Evolutionary conservation across 35 echinoderm and acorn worm genomes (phyloP).

Genomic region (Chiridota heheva): DNA sequence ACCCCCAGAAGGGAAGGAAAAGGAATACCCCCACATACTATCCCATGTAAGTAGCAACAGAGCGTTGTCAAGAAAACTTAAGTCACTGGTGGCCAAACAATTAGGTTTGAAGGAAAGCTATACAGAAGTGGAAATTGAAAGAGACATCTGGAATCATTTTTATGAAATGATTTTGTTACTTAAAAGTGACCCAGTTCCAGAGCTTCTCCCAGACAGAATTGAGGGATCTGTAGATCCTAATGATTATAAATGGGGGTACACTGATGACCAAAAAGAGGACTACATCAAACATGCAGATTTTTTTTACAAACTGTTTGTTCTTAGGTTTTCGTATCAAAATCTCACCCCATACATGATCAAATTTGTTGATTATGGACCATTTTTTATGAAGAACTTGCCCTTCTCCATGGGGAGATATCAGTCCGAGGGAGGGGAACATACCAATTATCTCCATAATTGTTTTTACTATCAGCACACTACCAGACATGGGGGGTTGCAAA

Average conservation of each 20-base stretch:
- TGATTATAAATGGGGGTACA: background rate
- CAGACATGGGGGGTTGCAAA: slow-evolving; percentile 26
- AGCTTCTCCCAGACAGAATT: background rate
- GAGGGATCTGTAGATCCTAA: background rate
- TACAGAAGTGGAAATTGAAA: background rate
- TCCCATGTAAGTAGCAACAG: slow-evolving; percentile 5
- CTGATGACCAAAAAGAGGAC: background rate
- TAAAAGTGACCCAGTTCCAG: background rate
- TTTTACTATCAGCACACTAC: slow-evolving; percentile 30
- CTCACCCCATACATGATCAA: slow-evolving; percentile 51
- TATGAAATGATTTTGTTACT: slow-evolving; percentile 13
- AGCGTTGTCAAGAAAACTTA: background rate
- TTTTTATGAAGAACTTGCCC: slow-evolving; percentile 16
- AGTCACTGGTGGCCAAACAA: background rate
- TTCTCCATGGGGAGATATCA: slow-evolving; percentile 28
- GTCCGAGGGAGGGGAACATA: slow-evolving; percentile 31
- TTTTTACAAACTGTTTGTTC: slow-evolving; percentile 38
- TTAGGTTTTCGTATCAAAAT: slow-evolving; percentile 1
- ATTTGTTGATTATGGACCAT: slow-evolving; percentile 31
- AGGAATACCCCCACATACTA: slow-evolving; percentile 2
- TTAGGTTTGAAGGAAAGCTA: background rate
- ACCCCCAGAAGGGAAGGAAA: background rate
- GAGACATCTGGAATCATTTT: slow-evolving; percentile 23
- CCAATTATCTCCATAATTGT: slow-evolving; percentile 19
- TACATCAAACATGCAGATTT: slow-evolving; percentile 25